phyloP scores from a whole-genome alignment of 2,888 invertebrate genomes.

The Aleiodes leptofemur region DNA sequence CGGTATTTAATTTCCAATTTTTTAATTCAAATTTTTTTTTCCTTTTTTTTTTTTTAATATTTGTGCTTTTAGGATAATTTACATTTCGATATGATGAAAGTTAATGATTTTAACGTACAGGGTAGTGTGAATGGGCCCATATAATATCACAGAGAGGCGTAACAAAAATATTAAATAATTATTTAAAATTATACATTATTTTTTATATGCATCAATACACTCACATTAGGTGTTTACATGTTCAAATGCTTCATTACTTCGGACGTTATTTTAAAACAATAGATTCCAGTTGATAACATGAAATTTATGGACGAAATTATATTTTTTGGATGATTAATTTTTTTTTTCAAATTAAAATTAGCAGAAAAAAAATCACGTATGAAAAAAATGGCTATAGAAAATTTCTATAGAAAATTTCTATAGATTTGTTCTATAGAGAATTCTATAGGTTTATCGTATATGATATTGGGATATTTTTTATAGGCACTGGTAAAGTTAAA shows the following conservation, averaged over 20 bases:
- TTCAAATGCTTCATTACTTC: slow-evolving; percentile 60
- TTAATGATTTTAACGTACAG: slow-evolving; percentile 67
- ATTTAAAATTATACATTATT: slow-evolving; percentile 57
- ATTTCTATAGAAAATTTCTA: no score
- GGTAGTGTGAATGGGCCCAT: slow-evolving; percentile 73
- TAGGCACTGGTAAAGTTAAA: no score
- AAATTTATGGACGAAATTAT: slow-evolving; percentile 13
- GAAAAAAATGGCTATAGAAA: no score
- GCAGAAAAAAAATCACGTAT: no score
- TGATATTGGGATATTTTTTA: no score
- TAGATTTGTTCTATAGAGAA: no score
- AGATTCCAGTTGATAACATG: slow-evolving; percentile 7
- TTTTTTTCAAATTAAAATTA: no score
- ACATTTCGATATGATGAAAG: slow-evolving; percentile 60
- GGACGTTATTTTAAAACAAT: slow-evolving; percentile 14
- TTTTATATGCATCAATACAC: slow-evolving; percentile 61
- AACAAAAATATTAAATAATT: slow-evolving; percentile 73
- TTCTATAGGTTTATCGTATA: no score
- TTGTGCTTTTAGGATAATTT: slow-evolving; percentile 27
- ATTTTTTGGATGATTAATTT: not conserved
- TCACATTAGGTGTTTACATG: slow-evolving; percentile 62
- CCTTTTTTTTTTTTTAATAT: slow-evolving; percentile 31
- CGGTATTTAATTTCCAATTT: not conserved
- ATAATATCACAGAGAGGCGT: slow-evolving; percentile 74
- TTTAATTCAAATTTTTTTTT: not conserved